Evolutionary conservation across 2,797 vertebrate genomes (phyloP), one percentile per base, ranked within the genome.

Genomic region (Anabacerthia variegaticeps): DNA sequence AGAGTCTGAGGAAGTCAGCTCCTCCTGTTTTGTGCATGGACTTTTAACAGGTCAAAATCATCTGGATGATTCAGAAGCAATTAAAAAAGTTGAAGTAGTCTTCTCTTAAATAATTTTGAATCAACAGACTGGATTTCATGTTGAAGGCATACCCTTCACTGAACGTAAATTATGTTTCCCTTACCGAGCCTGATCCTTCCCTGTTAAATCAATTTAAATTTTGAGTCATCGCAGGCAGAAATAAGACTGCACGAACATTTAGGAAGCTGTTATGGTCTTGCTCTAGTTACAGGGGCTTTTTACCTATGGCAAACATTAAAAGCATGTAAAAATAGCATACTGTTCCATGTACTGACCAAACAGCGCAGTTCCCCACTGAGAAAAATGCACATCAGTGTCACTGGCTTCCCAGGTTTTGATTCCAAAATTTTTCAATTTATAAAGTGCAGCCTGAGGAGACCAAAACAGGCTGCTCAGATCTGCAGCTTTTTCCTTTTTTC

Each of bases 401-500:
- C n/a, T 77, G 59, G 63, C 59, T 92, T 90, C 75, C 54, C 77
- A 94, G 61, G 54, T 74, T 95, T 71, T 72, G 77, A 82, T 81
- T 79, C 71, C 71, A 71, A 92, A 84, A 8, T 63, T 55, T 82
- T 92, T 84, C 9, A 0, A 79, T 49, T 87, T 54, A 88, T 30
- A 78, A 80, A 30, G 39, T 51, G 24, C 65, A 96, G 76, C 62
- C 58, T 54, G 85, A 93, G 46, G 92, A 9, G 59, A 89, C 92
- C 39, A 71, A 94, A 96, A 87, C 21, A 67, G 65, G 85, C 83
- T 80, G 56, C 80, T 92, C 91, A 90, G 51, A 90, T 82, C 91
- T 86, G 63, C 24, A 92, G 90, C 77, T 89, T 97, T 78, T 81
- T 72, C 49, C 36, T 43, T 83, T 73, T 65, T 96, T 95, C 89